A percentile compares a stretch with the other conserved stretches of the same genome.
Conservation (phyloP, 2,888 invertebrate genomes). For the Drosophila mercatorum region DNA sequence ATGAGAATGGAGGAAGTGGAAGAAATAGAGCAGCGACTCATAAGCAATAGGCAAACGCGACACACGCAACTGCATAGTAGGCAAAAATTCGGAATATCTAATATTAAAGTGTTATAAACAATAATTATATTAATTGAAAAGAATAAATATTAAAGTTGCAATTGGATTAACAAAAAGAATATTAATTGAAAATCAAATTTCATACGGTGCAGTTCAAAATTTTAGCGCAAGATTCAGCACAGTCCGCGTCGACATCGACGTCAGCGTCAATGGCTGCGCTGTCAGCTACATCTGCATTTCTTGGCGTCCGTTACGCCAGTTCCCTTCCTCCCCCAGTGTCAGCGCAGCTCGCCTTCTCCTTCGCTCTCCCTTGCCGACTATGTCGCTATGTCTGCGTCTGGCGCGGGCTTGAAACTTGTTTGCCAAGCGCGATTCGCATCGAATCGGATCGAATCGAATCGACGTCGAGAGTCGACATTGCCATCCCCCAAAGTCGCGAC, state of each 20-base stretch:
- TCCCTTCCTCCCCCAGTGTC: neutral
- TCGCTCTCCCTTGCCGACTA: too few relatives aligned
- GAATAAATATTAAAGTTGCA: neutral
- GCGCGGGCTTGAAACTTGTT: slow-evolving; percentile 71
- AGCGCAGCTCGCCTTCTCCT: neutral
- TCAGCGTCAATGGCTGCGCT: slow-evolving; percentile 25
- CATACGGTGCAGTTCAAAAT: neutral
- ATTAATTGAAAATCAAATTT: neutral
- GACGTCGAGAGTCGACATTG: slow-evolving; percentile 59
- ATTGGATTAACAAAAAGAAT: neutral
- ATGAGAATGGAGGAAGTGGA: slow-evolving; percentile 64
- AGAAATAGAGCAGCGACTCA: slow-evolving; percentile 53
- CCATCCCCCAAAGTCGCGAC: slow-evolving; percentile 70
- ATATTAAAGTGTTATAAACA: neutral
- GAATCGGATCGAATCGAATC: slow-evolving; percentile 58
- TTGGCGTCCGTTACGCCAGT: slow-evolving; percentile 55
- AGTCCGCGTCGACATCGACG: slow-evolving; percentile 1
- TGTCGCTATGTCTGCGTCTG: slow-evolving; percentile 51
- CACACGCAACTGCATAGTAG: neutral
- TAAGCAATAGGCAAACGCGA: slow-evolving; percentile 46
- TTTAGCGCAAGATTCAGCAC: neutral
- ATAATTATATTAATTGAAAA: neutral
- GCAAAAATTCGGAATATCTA: neutral
- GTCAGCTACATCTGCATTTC: slow-evolving; percentile 78
- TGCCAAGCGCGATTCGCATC: slow-evolving; percentile 54